phyloP scores from a whole-genome alignment of 2,113 vertebrate genomes.

The Machaerirhynchus nigripectus region DNA sequence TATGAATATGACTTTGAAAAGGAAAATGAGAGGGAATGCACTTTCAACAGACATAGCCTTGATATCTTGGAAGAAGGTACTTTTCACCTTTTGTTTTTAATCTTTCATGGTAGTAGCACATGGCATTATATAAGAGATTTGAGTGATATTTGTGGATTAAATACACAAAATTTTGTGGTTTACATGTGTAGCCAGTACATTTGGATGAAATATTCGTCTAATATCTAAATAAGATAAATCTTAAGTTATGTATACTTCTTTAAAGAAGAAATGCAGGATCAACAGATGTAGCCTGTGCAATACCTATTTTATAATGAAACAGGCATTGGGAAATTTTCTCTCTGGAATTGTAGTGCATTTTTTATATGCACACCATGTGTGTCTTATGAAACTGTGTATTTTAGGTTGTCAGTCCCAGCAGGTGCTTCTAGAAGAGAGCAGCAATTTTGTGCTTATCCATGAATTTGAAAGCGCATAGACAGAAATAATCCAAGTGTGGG shows the following conservation, averaged over 20 bases:
- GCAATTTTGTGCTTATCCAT: neutral
- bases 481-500: neutral
- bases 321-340: neutral
- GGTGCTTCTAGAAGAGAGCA: neutral
- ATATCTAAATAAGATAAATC: neutral
- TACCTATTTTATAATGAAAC: neutral
- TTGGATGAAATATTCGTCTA: neutral
- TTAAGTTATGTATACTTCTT: neutral
- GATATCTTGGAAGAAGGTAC: constrained; percentile 82
- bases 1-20: constrained; percentile 71
- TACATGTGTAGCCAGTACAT: neutral
- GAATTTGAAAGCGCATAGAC: neutral
- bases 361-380: neutral
- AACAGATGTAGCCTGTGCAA: neutral
- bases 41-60: constrained; percentile 11
- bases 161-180: neutral
- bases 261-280: neutral
- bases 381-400: neutral
- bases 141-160: neutral
- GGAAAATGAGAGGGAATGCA: neutral
- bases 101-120: neutral
- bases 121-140: neutral
- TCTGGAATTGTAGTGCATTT: neutral
- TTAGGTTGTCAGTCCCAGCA: neutral
- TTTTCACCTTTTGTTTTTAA: neutral